Base-by-base conservation (phyloP, 2,113 vertebrate species). In the Chloropsis hardwickii region DNA sequence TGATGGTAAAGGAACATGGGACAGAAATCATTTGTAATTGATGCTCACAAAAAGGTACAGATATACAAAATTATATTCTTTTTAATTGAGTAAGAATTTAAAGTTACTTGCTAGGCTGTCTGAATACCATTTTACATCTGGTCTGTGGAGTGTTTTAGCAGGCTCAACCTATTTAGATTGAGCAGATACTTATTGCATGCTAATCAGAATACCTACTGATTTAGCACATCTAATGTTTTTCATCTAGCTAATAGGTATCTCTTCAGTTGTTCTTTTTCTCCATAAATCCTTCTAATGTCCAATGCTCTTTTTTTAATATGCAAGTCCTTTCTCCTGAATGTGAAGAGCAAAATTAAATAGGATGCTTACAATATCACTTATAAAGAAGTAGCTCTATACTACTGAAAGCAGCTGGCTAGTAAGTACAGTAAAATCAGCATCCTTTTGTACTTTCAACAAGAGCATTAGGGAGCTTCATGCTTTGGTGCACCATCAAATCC, bases 131-230 rank as follows among this genome's bases (percentile, higher is more conserved):
- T 80, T 87, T 77, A 66, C 15, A 58, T 85, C 54, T 77, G 67
- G 58, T n/a, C 54, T 77, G 17, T 85, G 70, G 39, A 82, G 37
- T 23, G 29, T 80, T 76, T 73, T 77, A 94, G 70, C 66, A 88
- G 51, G 31, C 39, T 92, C 50, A 80, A 39, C 76, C 74, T 86
- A 20, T 92, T 89, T 65, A 53, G 45, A 54, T 25, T 85, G 71
- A 81, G 58, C 64, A 54, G 78, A 42, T 85, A 73, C 29, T 88
- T 94, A 67, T 0, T 81, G 73, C 69, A 87, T 94, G 17, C 54
- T 81, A 71, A 96, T 86, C 40, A 93, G 70, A 86, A 83, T 74
- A 83, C 60, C 73, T 86, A 88, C 56, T 60, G 47, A 84, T 95
- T 81, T 91, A 89, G 83, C 25, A 92, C 35, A 83, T 83, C 79